Base-by-base conservation (phyloP, 2,888 invertebrate genomes). In the Chrysodeixis includens region DNA sequence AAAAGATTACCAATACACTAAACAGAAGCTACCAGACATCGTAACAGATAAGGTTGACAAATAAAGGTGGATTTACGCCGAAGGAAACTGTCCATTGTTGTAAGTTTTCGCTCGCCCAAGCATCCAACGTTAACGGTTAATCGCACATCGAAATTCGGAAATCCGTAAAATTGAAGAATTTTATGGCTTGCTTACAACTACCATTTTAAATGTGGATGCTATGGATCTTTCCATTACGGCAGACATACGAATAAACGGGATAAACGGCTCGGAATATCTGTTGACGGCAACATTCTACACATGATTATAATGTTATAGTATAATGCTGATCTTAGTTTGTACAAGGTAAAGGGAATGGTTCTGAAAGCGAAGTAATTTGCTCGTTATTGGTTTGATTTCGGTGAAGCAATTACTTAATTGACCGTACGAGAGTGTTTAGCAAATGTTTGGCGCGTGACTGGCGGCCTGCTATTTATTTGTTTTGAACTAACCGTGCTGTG, bases 141-240 rank as follows among this genome's bases (percentile, higher is more conserved):
- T 79, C 85, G 88, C 83, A 86, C 86, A 88, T 86, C 81, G 83
- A 88, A 86, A 88, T 83, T 88, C 88, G 86, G 84, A 86, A 86
- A 86, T 85, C 87, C 89, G 88, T 87, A 86, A 88, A 89, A 88
- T 86, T 84, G 83, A 78, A 80, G 82, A 82, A 78, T 86, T 87
- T 87, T 86, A 86, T 85, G 83, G 82, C 69, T 76, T 74, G 77
- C 78, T 84, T 81, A 79, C 74, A 82, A 75, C 71, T 76, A 76
- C 65, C 76, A 79, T 82, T 85, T 85, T 81, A 81, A 67, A 70
- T 58, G 52, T 67, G 67, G 62, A 64, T 62, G 63, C 56, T 59
- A 59, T 74, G 63, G 66, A 75, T 69, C 69, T 72, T 85, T 73
- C 71, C 63, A 70, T 71, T 71, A 74, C 55, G 65, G 70, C 71